A percentile compares a stretch with the other conserved stretches of the same genome.
These are phyloP conservation scores for Rissa tridactyla DNA, from an alignment of 2,113 vertebrate genomes.

Conservation along the genomic window DNA sequence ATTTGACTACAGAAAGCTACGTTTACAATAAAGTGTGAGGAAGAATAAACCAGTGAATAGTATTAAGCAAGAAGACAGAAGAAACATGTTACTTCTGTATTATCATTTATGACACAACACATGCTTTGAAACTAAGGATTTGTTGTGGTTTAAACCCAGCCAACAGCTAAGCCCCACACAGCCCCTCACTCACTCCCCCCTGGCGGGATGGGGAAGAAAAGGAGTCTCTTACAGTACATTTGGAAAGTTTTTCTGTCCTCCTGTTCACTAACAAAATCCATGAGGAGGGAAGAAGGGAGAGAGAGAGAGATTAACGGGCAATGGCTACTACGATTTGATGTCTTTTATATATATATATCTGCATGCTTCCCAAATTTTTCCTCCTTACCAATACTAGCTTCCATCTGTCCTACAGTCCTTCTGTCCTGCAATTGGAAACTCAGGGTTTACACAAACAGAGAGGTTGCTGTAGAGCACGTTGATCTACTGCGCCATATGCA, in stretches of 20 bases:
- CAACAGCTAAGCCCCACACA: not conserved
- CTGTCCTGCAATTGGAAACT: not conserved
- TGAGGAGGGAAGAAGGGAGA: not conserved
- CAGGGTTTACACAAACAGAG: not conserved
- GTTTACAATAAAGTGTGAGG: not conserved
- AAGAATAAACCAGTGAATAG: not conserved
- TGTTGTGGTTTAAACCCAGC: not conserved
- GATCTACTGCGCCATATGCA: not conserved
- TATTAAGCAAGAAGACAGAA: not conserved
- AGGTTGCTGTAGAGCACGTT: not conserved
- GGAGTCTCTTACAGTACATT: not conserved
- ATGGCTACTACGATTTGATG: not conserved
- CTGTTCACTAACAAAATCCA: not conserved
- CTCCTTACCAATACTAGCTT: not conserved
- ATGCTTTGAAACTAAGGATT: not conserved
- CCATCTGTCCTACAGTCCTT: not conserved
- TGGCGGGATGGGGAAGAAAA: not conserved
- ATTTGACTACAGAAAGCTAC: not conserved
- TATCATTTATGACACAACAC: not conserved
- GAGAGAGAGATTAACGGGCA: not conserved
- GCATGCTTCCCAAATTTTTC: not conserved
- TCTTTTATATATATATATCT: not conserved
- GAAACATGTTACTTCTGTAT: not conserved
- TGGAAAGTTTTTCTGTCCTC: not conserved
- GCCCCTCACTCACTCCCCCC: fast-evolving